Evolutionary conservation across 2,888 invertebrate species (phyloP).

Genomic region (Cantharis nigra): DNA sequence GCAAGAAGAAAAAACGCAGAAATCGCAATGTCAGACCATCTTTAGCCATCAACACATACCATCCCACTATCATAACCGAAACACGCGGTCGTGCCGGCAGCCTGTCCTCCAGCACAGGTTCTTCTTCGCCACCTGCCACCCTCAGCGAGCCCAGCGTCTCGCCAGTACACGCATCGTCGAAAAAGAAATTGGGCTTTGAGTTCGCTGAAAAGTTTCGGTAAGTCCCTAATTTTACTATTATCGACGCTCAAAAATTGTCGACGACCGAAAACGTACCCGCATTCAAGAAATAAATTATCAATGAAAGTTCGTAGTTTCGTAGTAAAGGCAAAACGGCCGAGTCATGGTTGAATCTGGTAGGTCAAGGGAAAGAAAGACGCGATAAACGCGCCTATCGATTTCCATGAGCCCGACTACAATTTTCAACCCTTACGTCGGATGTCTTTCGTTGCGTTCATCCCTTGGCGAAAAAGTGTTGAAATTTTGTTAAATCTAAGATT

Average conservation of each 20-base stretch:
- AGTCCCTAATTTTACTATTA: conserved; percentile 51
- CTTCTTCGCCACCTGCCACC: conserved; percentile 79
- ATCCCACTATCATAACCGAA: conserved; percentile 51
- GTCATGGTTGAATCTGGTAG: conserved; percentile 42
- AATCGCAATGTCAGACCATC: conserved; percentile 67
- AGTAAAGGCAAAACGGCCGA: conserved; percentile 15
- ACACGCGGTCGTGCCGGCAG: conserved; percentile 74
- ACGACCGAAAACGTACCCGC: background rate
- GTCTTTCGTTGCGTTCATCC: background rate
- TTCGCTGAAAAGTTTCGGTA: conserved; percentile 81
- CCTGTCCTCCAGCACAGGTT: conserved; percentile 76
- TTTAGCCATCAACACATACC: conserved; percentile 62
- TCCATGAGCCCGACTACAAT: conserved; percentile 38
- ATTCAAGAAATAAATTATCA: conserved; percentile 1
- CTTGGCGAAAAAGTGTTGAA: background rate
- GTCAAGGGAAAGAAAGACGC: conserved; percentile 46
- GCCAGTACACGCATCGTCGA: conserved; percentile 67
- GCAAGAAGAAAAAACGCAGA: conserved; percentile 70
- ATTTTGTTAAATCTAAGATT: background rate
- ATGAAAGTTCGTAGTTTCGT: conserved; percentile 10
- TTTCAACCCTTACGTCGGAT: conserved; percentile 23
- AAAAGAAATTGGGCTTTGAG: conserved; percentile 79
- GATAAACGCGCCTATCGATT: conserved; percentile 46
- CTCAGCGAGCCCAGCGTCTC: conserved; percentile 76
- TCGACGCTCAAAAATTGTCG: background rate